Evolutionary conservation across 2,113 vertebrate species (phyloP).

Genomic region (Vidua chalybeata): DNA sequence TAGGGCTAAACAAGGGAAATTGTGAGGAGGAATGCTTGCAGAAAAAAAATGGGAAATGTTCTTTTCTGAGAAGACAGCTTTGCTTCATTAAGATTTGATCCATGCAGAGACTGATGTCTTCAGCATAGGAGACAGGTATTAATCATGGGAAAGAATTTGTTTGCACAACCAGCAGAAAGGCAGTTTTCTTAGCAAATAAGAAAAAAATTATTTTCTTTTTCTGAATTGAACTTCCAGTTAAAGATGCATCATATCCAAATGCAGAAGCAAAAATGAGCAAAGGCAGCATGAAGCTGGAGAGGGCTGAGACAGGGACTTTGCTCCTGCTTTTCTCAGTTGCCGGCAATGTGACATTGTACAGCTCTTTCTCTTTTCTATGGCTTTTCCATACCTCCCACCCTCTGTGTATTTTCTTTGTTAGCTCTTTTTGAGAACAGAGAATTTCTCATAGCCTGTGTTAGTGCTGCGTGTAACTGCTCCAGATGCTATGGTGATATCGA

Average conservation of each 20-base stretch:
- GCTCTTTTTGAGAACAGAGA: background rate
- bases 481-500: background rate
- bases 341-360: background rate
- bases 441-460: background rate
- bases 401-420: background rate
- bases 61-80: background rate
- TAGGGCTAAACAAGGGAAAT: constrained; percentile 13
- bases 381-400: background rate
- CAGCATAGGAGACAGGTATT: constrained; percentile 31
- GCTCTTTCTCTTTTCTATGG: background rate
- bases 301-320: background rate
- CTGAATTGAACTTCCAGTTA: background rate
- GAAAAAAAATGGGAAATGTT: background rate
- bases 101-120: background rate
- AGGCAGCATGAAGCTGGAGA: background rate
- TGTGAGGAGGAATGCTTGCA: constrained; percentile 25
- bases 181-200: background rate
- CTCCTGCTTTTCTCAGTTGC: background rate
- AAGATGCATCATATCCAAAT: background rate
- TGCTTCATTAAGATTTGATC: background rate
- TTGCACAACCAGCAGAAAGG: background rate
- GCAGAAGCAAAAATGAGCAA: background rate
- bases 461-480: background rate
- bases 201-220: background rate
- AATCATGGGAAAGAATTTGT: background rate